phyloP scores from a whole-genome alignment of 2,113 vertebrate species.

The Mobula hypostoma region DNA sequence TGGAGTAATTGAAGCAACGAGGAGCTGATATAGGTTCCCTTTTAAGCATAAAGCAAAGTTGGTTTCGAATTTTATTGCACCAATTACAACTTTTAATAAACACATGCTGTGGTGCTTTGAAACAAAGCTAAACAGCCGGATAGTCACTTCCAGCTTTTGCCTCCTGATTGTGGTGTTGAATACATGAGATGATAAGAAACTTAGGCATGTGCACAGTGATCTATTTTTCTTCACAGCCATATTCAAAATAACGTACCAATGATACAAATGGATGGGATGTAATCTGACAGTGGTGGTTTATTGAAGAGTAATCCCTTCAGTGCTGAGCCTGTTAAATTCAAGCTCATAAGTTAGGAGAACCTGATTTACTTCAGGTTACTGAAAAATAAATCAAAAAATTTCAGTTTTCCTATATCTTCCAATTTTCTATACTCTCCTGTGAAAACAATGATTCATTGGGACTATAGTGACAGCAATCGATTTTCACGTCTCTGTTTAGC shows the following conservation, averaged over 20 bases:
- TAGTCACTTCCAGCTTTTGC: not conserved
- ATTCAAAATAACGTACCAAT: not conserved
- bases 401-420: not conserved
- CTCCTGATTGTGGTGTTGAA: not conserved
- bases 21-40: not conserved
- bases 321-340: not conserved
- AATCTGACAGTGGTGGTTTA: not conserved
- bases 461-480: not conserved
- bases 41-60: conserved; percentile 21
- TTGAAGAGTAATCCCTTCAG: not conserved
- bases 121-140: not conserved
- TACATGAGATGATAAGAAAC: not conserved
- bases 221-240: not conserved
- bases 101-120: not conserved
- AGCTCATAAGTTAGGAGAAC: not conserved
- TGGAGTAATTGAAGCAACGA: not conserved
- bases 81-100: not conserved
- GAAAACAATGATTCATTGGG: not conserved
- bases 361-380: not conserved
- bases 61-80: conserved; percentile 16
- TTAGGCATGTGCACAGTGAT: not conserved
- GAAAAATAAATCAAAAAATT: not conserved
- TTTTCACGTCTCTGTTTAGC: not conserved
- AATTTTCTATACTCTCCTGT: not conserved
- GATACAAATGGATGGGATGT: not conserved